Base-by-base conservation (phyloP, 2,113 vertebrate genomes). In the Bucco capensis region DNA sequence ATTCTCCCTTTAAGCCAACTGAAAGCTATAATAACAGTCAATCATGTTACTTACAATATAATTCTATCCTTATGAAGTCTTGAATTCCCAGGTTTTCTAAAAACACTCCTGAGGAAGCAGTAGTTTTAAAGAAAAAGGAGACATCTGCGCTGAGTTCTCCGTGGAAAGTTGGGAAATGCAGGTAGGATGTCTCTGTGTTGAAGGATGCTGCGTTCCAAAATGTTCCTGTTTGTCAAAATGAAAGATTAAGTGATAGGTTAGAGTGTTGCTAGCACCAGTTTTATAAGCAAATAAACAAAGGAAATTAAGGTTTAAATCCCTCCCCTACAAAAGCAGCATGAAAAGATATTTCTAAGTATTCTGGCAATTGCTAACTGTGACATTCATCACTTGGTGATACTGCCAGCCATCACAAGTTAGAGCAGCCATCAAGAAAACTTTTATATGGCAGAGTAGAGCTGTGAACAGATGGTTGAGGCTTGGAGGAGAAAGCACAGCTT, bases 181-280 rank as follows among this genome's bases (percentile, higher is more conserved):
- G 98, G 89, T 99, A 99, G 1, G 99, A 99, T 0, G 98, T 97
- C 95, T 99, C 98, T 24, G 98, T 99, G 88, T 98, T 98, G 95
- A 99, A 99, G 83, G 98, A 99, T 13, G 98, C 99, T 28, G 99
- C 98, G 86, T 99, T 99, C 99, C 99, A 99, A 94, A 99, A 99
- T 77, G 97, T 97, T 84, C 97, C 99, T 99, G 96, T 85, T 94
- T 90, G 18, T 86, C 33, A 71, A 47, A 76, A 87, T 31, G 40
- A 89, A 85, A 91, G 8, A 54, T 61, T 58, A 70, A 44, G 17
- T 40, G 53, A 69, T 14, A 85, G 23, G 72, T 23, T n/a, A 87
- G 1, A 58, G 8, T 64, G 33, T 74, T 77, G 9, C 4, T 19
- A 54, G 9, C 35, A 2, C 14, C 64, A 71, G 3, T 38, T 87